These are phyloP conservation scores for Drosophila barbarae DNA, from an alignment of 2,888 invertebrate genomes.

Conservation along the genomic window DNA sequence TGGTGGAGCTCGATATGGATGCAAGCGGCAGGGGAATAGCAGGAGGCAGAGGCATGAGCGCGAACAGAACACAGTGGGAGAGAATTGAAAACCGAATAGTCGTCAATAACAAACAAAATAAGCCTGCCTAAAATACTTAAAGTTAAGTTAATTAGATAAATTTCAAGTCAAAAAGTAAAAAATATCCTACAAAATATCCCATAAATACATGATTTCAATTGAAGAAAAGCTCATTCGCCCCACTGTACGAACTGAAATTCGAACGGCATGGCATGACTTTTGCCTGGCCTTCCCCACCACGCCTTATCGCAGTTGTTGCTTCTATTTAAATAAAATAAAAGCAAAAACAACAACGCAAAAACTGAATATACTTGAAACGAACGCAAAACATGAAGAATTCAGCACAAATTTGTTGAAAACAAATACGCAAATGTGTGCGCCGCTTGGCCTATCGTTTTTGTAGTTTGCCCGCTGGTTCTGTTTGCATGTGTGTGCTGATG, in stretches of 20 bases:
- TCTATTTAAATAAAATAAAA: slow-evolving; percentile 60
- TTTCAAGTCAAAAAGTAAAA: background rate
- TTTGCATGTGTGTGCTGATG: slow-evolving; percentile 17
- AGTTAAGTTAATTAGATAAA: background rate
- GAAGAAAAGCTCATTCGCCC: background rate
- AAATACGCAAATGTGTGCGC: slow-evolving; percentile 42
- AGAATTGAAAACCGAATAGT: background rate
- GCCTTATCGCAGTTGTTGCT: slow-evolving; percentile 55
- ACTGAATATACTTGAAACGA: slow-evolving; percentile 47
- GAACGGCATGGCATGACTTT: slow-evolving; percentile 63
- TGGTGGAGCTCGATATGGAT: slow-evolving; percentile 3
- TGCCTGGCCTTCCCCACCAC: slow-evolving; percentile 48
- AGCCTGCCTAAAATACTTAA: background rate
- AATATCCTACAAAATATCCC: background rate
- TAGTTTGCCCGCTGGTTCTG: slow-evolving; percentile 7
- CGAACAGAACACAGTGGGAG: slow-evolving; percentile 40
- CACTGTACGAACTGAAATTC: slow-evolving; percentile 59
- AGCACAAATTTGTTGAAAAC: slow-evolving; percentile 60
- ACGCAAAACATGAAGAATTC: slow-evolving; percentile 53
- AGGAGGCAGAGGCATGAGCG: slow-evolving; percentile 7
- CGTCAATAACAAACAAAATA: background rate
- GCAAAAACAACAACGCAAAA: slow-evolving; percentile 31
- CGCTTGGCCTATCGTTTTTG: slow-evolving; percentile 19
- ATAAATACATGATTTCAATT: background rate
- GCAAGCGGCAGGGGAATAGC: background rate